phyloP scores from a whole-genome alignment of 2,113 vertebrate species.

The Danionella cerebrum region DNA sequence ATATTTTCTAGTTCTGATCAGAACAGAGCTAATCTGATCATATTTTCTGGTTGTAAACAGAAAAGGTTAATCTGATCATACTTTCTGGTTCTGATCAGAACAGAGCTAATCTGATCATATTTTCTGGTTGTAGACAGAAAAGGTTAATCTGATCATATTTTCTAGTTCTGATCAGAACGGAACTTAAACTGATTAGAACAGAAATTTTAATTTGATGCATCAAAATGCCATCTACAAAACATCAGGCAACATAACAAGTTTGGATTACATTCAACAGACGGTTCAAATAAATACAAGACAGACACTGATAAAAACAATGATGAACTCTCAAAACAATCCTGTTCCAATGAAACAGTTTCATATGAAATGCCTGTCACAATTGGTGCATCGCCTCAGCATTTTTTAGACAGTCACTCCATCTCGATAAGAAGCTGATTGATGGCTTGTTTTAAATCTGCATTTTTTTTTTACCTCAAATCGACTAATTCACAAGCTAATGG shows the following conservation, averaged over 20 bases:
- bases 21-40: no score
- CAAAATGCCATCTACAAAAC: no score
- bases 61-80: no score
- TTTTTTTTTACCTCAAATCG: constrained; percentile 50
- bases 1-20: no score
- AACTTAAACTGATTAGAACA: no score
- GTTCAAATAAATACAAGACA: neutral
- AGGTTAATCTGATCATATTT: no score
- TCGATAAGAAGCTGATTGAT: constrained; percentile 43
- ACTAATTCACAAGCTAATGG: constrained; percentile 39
- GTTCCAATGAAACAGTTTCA: neutral
- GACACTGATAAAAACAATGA: constrained; percentile 2
- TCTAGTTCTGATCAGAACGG: no score
- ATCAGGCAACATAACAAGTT: neutral
- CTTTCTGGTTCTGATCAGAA: no score
- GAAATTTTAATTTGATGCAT: no score
- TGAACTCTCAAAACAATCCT: neutral
- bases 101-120: no score
- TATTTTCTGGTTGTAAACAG: no score
- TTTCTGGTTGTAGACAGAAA: no score
- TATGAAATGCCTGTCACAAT: neutral
- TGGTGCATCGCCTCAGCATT: neutral
- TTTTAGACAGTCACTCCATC: constrained; percentile 14
- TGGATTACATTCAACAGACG: neutral
- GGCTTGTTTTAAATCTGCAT: constrained; percentile 40